Conservation (phyloP, 2,888 invertebrate genomes). For the Gibbula magus region DNA sequence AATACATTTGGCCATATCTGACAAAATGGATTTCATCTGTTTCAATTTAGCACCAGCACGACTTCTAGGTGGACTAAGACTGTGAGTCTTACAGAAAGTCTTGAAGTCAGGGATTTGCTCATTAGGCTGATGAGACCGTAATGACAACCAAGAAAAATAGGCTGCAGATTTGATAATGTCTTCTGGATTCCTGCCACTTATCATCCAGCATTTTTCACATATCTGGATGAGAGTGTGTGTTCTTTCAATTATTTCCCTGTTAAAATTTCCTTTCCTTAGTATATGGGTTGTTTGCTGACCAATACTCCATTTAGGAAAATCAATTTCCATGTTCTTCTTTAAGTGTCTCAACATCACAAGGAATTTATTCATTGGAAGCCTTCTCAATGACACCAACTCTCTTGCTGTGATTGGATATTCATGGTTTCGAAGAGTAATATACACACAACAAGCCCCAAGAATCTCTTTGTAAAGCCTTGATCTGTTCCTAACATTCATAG, state of each 20-base stretch:
- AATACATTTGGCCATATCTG: conserved; percentile 1
- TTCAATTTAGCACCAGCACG: not conserved
- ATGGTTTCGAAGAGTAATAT: not conserved
- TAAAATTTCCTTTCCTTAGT: not conserved
- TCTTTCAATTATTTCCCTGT: not conserved
- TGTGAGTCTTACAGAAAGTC: not conserved
- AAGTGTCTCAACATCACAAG: conserved; percentile 1
- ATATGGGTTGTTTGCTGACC: not conserved
- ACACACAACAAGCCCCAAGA: conserved; percentile 3
- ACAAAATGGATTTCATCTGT: not conserved
- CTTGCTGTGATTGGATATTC: conserved; percentile 15
- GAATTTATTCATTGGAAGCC: not conserved
- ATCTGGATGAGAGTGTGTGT: not conserved
- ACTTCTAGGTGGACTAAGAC: not conserved
- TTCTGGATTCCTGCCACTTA: not conserved
- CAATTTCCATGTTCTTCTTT: not conserved
- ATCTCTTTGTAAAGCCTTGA: not conserved
- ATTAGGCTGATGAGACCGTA: not conserved
- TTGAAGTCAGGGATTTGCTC: not conserved
- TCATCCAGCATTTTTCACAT: conserved; percentile 1
- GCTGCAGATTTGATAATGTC: not conserved
- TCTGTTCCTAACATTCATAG: not conserved
- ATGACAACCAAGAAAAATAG: conserved; percentile 12
- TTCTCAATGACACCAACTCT: not conserved
- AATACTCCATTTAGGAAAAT: conserved; percentile 1